Conservation (phyloP, 1,140 invertebrate genomes). For the Paramacrobiotus metropolitanus region DNA sequence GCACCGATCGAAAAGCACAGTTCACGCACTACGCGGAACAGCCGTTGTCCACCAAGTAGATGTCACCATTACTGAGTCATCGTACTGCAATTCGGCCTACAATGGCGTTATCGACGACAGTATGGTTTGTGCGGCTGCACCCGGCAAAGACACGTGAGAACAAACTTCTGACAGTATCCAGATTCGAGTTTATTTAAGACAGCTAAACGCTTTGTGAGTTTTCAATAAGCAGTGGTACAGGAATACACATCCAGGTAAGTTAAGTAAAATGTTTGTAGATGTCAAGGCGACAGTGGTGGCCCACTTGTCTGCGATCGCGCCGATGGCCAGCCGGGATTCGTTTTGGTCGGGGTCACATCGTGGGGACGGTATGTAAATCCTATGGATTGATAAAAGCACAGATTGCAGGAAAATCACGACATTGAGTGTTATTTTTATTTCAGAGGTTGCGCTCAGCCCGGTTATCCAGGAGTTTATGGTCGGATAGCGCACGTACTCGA, state of each 20-base stretch:
- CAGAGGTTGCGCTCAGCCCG: not conserved
- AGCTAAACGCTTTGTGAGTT: too few relatives aligned
- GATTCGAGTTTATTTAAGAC: too few relatives aligned
- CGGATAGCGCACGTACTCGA: not conserved
- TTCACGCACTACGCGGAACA: not conserved
- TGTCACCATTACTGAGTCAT: not conserved
- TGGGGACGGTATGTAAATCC: not conserved
- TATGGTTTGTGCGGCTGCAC: not conserved
- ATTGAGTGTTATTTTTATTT: too few relatives aligned
- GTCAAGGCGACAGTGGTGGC: not conserved
- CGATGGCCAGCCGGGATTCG: not conserved
- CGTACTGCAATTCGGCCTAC: not conserved
- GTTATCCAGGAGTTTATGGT: not conserved
- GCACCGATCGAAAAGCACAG: not conserved
- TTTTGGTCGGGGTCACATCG: not conserved
- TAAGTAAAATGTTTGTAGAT: too few relatives aligned
- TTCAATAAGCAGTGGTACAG: too few relatives aligned
- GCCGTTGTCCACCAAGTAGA: not conserved
- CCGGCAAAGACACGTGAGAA: not conserved
- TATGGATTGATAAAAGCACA: not conserved
- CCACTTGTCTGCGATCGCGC: not conserved
- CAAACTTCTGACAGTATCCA: too few relatives aligned
- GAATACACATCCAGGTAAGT: too few relatives aligned
- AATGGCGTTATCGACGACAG: not conserved
- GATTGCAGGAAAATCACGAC: too few relatives aligned